These are phyloP conservation scores for Cataglyphis rosenhaueri DNA, from an alignment of 2,888 invertebrate species.

Conservation along the genomic window DNA sequence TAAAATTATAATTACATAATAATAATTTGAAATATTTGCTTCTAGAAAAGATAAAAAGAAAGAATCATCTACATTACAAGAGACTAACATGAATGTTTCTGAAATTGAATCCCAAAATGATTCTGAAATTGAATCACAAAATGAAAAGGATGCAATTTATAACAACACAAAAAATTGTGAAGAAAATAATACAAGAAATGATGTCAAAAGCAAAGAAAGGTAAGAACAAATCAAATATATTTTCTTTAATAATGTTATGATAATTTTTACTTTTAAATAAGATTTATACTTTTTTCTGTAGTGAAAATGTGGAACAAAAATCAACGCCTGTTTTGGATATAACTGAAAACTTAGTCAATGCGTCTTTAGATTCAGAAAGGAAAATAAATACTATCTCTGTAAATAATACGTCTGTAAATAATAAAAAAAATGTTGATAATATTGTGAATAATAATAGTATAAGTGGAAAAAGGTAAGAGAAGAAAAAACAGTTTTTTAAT, in stretches of 20 bases:
- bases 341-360: slow-evolving; percentile 2
- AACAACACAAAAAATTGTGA: background rate
- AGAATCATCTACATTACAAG: background rate
- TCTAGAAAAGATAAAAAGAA: background rate
- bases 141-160: background rate
- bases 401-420: background rate
- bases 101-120: background rate
- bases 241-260: background rate
- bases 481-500: background rate
- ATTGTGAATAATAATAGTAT: slow-evolving; percentile 10
- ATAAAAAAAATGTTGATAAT: background rate
- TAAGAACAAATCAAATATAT: background rate
- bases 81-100: background rate
- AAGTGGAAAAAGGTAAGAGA: slow-evolving; percentile 3
- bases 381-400: background rate
- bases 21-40: background rate
- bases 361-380: background rate
- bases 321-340: background rate
- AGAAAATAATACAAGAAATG: background rate
- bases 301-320: background rate
- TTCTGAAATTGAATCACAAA: background rate
- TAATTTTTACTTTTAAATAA: slow-evolving; percentile 8
- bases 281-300: background rate
- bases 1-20: background rate
- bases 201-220: background rate